These are phyloP conservation scores for Zosterops japonicus DNA, from an alignment of 2,113 vertebrate species.

Conservation along the genomic window DNA sequence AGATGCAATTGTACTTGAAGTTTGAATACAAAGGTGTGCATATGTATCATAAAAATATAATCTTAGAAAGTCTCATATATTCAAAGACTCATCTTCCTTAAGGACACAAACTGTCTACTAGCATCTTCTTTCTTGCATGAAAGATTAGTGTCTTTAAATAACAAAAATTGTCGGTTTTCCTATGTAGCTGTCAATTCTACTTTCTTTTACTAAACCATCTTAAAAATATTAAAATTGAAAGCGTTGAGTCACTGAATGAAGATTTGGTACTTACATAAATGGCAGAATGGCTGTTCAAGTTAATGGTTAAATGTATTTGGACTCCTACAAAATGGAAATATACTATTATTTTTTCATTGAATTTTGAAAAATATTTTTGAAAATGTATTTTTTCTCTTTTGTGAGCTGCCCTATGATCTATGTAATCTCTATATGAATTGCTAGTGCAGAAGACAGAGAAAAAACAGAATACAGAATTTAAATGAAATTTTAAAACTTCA, in stretches of 20 bases:
- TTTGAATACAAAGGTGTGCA: background rate
- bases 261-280: background rate
- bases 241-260: background rate
- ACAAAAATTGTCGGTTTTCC: background rate
- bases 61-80: background rate
- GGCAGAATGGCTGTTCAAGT: background rate
- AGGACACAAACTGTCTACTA: background rate
- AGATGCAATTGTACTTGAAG: background rate
- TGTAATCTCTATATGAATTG: background rate
- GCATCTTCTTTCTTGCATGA: background rate
- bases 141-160: background rate
- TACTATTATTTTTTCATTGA: background rate
- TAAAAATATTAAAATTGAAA: background rate
- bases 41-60: background rate
- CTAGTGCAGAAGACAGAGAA: background rate
- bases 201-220: background rate
- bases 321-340: background rate
- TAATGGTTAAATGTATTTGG: background rate
- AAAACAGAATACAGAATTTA: background rate
- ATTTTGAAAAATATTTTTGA: background rate
- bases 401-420: background rate
- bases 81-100: background rate
- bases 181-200: background rate
- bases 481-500: background rate
- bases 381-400: background rate